Evolutionary conservation across 2,888 invertebrate species (phyloP), one percentile per base, ranked within the genome.

Genomic region (Tuberolachnus salignus): DNA sequence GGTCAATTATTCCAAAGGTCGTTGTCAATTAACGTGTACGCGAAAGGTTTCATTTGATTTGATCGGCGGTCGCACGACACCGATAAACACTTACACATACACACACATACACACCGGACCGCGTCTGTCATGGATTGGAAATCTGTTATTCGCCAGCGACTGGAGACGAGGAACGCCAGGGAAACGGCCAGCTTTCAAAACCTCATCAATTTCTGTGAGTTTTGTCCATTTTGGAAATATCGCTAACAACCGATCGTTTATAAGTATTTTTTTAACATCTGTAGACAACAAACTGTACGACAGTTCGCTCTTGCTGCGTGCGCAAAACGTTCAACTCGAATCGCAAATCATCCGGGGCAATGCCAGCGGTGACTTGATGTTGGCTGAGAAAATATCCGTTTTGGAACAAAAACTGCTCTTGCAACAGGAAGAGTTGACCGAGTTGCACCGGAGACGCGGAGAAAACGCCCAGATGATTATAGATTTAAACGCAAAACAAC

Each of bases 381-480:
- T 69, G 23, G 34, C 51, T 2, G 90, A 90, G 83, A 89, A 87
- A 82, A 89, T 93, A 82, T 90, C 92, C 82, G 89, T 89, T 13
- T 86, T 96, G 78, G 96, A 97, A 86, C 94, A 95, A 84, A 95
- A 95, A 86, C 87, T 97, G 69, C 87, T 94, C 81, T 88, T 89
- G 16, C 92, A 96, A 84, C 96, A 97, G 85, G 97, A 97, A 86
- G 97, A 98, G 85, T 87, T 98, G 51, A 95, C 97, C 0, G 94
- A 94, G 80, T 86, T 97, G 80, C 97, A 96, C 84, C 89, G 93
- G 83, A 89, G 94, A 80, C 91, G 94, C 85, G 95, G 97, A 63
- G 97, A 97, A 88, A 95, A 95, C 87, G 90, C 96, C 3, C 97
- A 97, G 85, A 92, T 95, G 87, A 93, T 97, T 82, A 94, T 97